Evolutionary conservation across 2,797 vertebrate species (phyloP).

Genomic region (Liparis tanakae): DNA sequence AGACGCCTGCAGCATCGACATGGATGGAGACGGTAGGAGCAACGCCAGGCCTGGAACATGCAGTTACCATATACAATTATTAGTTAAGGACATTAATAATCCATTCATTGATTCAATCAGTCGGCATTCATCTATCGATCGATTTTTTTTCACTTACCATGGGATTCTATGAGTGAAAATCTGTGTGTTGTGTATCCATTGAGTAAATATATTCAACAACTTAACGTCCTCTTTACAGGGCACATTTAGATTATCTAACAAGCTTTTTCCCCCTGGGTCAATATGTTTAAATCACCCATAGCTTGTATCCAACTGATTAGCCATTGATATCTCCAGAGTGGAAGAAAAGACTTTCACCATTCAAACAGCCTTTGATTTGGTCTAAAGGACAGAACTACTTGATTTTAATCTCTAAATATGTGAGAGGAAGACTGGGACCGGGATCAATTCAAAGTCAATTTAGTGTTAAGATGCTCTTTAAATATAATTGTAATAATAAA

Average conservation of each 20-base stretch:
- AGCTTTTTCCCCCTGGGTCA: background rate
- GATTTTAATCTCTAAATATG: background rate
- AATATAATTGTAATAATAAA: background rate
- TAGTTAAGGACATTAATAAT: background rate
- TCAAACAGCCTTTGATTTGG: background rate
- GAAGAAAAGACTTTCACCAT: background rate
- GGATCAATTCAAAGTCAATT: slow-evolving; percentile 5
- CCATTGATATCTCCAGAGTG: background rate
- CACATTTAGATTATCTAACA: background rate
- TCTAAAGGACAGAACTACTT: background rate
- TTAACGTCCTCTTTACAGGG: background rate
- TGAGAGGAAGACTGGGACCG: background rate
- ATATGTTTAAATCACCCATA: background rate
- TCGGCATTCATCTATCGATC: background rate
- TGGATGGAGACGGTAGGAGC: slow-evolving; percentile 92
- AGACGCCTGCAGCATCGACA: slow-evolving; percentile 95
- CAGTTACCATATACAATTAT: background rate
- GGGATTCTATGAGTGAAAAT: background rate
- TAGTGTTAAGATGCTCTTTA: background rate
- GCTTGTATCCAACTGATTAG: too few relatives aligned
- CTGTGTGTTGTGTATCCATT: background rate
- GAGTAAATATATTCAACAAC: background rate
- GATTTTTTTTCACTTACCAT: background rate
- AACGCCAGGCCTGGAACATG: background rate
- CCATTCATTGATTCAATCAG: background rate